Percentiles rank a stretch among this genome's conserved stretches.
Conservation (phyloP, 1,140 invertebrate genomes). For the Papilio machaon region DNA sequence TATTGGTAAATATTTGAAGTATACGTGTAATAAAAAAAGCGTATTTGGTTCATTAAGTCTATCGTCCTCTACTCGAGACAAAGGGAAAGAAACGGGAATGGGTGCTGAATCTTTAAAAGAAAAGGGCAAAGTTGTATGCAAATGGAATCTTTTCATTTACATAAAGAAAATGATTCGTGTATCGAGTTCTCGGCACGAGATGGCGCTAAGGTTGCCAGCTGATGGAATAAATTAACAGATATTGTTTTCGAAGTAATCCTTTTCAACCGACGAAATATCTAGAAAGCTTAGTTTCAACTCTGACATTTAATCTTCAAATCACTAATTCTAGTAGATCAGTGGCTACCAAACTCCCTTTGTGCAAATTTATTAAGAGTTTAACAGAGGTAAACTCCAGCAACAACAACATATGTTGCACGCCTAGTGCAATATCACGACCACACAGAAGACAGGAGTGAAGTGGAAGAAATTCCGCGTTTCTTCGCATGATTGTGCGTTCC, state of each 20-base stretch:
- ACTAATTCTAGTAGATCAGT: background rate
- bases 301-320: background rate
- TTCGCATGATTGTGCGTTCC: too few relatives aligned
- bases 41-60: slow-evolving; percentile 22
- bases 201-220: slow-evolving; percentile 30
- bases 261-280: background rate
- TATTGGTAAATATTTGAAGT: slow-evolving; percentile 1
- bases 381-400: too few relatives aligned
- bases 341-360: too few relatives aligned
- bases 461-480: too few relatives aligned
- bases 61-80: slow-evolving; percentile 10
- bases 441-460: too few relatives aligned
- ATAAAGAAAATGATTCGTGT: slow-evolving; percentile 61
- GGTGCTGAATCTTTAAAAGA: slow-evolving; percentile 41
- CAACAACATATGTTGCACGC: too few relatives aligned
- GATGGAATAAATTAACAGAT: slow-evolving; percentile 30
- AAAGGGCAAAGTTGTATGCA: slow-evolving; percentile 49
- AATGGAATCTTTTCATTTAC: slow-evolving; percentile 56
- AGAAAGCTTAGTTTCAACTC: background rate
- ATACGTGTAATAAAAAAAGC: background rate
- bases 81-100: slow-evolving; percentile 27
- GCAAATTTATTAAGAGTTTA: too few relatives aligned
- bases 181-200: slow-evolving; percentile 44
- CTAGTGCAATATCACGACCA: too few relatives aligned
- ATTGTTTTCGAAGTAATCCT: slow-evolving; percentile 6